phyloP scores from a whole-genome alignment of 1,140 invertebrate species.

The Araneus ventricosus region DNA sequence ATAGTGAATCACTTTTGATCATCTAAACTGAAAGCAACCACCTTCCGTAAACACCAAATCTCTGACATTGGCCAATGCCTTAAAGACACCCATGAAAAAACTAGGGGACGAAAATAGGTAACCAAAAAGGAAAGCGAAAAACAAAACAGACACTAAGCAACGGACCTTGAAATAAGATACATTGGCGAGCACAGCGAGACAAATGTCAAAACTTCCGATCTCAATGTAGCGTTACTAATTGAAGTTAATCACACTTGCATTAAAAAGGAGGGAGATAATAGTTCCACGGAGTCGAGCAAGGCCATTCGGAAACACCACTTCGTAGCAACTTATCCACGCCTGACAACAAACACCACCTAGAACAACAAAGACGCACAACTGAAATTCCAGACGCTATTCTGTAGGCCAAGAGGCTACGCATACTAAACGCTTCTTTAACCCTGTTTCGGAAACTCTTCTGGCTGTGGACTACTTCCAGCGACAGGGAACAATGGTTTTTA shows the following conservation, averaged over 20 bases:
- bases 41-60: too few relatives aligned
- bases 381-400: conserved; percentile 8
- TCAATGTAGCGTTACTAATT: conserved; percentile 57
- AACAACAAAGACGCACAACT: neutral
- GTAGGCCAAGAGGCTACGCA: conserved; percentile 15
- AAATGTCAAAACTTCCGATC: conserved; percentile 55
- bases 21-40: too few relatives aligned
- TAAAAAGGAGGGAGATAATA: conserved; percentile 30
- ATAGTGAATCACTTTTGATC: too few relatives aligned
- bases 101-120: neutral
- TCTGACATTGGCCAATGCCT: neutral
- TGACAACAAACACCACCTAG: conserved; percentile 35
- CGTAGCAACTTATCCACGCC: conserved; percentile 1
- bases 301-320: conserved; percentile 14
- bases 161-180: conserved; percentile 38
- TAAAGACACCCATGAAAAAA: neutral
- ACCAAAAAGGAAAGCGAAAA: neutral
- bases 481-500: neutral
- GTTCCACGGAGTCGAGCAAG: conserved; percentile 41
- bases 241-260: conserved; percentile 48
- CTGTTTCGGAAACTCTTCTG: neutral
- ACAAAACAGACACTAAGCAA: neutral
- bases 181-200: conserved; percentile 33
- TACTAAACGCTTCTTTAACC: conserved; percentile 22
- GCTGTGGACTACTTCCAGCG: neutral